A percentile compares a stretch with the other conserved stretches of the same genome.
Conservation (phyloP, 30 jellyfish, hydroid and myxozoan species). For the Aurelia sp. region DNA sequence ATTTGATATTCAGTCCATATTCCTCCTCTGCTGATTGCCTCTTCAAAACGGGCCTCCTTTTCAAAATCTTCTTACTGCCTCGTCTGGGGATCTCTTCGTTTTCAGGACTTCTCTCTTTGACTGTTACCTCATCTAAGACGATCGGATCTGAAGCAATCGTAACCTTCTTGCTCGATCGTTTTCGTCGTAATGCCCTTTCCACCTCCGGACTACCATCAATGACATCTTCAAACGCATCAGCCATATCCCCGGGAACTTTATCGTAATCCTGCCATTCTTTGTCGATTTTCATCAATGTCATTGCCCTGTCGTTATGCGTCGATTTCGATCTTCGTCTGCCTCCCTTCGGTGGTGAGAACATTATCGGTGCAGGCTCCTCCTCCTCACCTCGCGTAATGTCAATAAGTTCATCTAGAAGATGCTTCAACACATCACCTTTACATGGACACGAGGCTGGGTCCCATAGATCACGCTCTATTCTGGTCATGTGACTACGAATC, state of each 20-base stretch:
- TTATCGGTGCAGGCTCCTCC: constrained; percentile 8
- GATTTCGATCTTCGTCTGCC: constrained; percentile 55
- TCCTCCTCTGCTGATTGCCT: constrained; percentile 66
- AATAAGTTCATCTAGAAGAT: constrained; percentile 51
- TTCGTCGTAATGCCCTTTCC: constrained; percentile 6
- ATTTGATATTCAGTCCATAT: background rate
- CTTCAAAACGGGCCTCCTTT: constrained; percentile 50
- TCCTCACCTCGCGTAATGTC: constrained; percentile 35
- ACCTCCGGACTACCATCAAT: constrained; percentile 12
- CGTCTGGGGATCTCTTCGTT: background rate
- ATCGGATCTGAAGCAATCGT: constrained; percentile 45
- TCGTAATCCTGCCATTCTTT: constrained; percentile 65
- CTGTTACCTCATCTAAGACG: constrained; percentile 27
- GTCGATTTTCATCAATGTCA: constrained; percentile 26
- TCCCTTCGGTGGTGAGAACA: constrained; percentile 45
- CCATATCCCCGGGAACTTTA: background rate
- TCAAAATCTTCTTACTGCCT: constrained; percentile 20
- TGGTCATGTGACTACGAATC: constrained; percentile 63
- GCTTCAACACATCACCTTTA: constrained; percentile 60
- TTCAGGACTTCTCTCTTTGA: background rate
- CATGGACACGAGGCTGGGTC: constrained; percentile 52
- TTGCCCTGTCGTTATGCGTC: constrained; percentile 55
- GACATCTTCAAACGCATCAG: constrained; percentile 1
- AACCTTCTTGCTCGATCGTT: constrained; percentile 55
- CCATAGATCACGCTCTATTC: constrained; percentile 71